Base-by-base conservation (phyloP, 1,140 invertebrate genomes). In the Medauroidea extradentata region DNA sequence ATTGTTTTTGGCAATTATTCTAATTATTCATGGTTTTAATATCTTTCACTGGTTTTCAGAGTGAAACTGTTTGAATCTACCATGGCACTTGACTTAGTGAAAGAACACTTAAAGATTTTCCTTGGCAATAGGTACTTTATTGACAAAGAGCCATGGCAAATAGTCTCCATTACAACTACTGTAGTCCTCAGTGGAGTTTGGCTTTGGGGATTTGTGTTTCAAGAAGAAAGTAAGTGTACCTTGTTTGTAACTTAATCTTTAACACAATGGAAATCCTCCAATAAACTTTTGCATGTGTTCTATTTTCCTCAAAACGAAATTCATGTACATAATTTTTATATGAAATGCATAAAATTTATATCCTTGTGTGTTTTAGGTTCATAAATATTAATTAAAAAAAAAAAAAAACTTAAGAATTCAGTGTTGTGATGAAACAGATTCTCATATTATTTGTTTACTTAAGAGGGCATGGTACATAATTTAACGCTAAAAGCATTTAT, bases 171-270 rank as follows among this genome's bases (percentile, higher is more conserved):
- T 24, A 66, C 62, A 16, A 57, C 59, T 9, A 58, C 41, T 18
- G 34, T 57, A 9, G 60, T 63, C n/a, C 42, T 66, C 1, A 38
- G 59, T 3, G 34, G 55, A 25, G 49, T 66, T 7, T 66, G 65
- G 63, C 34, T 64, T 23, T 64, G 60, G 63, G 53, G 57, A 23
- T 46, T 65, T 24, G 21, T 67, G 23, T 63, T 49, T 51, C 57
- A 67, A 25, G n/a, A 44, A 3, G 63, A 65, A 65, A 61, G 63
- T 65, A 56, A 58, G 61, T 61, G 23, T 21, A 21, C 7, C 55
- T 44, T 53, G 8, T 46, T 21, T n/a, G 9, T 24, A 48, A 48
- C 44, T 3, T 48, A 3, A 24, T 48, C 18, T n/a, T n/a, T n/a
- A 48, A 1, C 27, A 48, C 27, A n/a, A 48, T 48, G 19, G 13